Conservation (phyloP, 2,888 invertebrate species). For the Rosalia funebris region DNA sequence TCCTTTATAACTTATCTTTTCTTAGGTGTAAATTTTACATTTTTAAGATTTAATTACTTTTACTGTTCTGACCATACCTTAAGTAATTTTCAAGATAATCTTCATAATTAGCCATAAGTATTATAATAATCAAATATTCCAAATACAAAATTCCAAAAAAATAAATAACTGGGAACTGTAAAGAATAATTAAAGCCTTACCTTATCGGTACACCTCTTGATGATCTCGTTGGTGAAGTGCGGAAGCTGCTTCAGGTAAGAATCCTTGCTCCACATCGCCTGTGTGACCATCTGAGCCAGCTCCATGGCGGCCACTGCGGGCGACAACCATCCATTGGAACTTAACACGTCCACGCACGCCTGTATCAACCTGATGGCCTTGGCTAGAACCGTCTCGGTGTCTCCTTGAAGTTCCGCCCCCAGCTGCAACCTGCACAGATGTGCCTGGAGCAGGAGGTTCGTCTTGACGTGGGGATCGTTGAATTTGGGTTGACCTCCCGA, state of each 20-base stretch:
- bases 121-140: too few species aligned
- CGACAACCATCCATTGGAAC: slow-evolving; percentile 96
- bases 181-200: slow-evolving; percentile 61
- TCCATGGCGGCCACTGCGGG: slow-evolving; percentile 99
- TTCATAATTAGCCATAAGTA: too few species aligned
- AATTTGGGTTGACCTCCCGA: slow-evolving; percentile 77
- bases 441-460: slow-evolving; percentile 93
- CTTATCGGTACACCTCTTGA: slow-evolving; percentile 92
- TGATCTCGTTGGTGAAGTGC: slow-evolving; percentile 89
- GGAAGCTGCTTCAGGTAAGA: slow-evolving; percentile 97
- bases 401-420: slow-evolving; percentile 95
- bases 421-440: slow-evolving; percentile 94
- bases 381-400: slow-evolving; percentile 89
- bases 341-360: slow-evolving; percentile 94
- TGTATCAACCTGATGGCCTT: slow-evolving; percentile 87
- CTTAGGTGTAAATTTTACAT: too few species aligned
- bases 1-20: too few species aligned
- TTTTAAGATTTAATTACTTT: too few species aligned
- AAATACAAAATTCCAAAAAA: too few species aligned
- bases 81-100: too few species aligned
- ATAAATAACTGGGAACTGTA: too few species aligned
- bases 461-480: slow-evolving; percentile 97
- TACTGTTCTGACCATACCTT: too few species aligned
- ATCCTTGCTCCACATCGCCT: slow-evolving; percentile 99
- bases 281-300: slow-evolving; percentile 99